Evolutionary conservation across 2,797 vertebrate genomes (phyloP), one percentile per base, ranked within the genome.

Genomic region (Micrastur ruficollis): DNA sequence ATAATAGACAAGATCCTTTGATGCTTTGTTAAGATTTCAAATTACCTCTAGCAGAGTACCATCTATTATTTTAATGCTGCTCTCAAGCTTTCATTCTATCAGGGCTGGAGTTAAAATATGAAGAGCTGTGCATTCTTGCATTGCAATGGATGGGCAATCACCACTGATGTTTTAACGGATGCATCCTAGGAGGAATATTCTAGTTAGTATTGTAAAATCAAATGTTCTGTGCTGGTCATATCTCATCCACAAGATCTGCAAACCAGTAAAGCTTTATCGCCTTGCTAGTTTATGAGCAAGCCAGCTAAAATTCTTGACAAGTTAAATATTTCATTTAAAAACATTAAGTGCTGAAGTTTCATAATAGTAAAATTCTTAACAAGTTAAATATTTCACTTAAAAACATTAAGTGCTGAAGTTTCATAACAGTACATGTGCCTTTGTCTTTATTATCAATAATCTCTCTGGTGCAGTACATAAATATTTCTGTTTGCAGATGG

Each of bases 1-100:
- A 12, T 90, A 87, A 90, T 44, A 90, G 74, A 61, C 61, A 50
- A 38, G 76, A 73, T 42, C 44, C 81, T 84, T 58, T 81, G 83
- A 75, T 92, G 62, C 80, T 96, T 95, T 94, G 94, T 92, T 81
- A 89, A 89, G 78, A 78, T 86, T 95, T 80, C 66, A n/a, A 89
- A 93, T 74, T 55, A 42, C 40, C 74, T 94, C 79, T 55, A 58
- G 89, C 85, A 53, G 32, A 93, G 70, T 15, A 5, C 83, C 62
- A 84, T 94, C 81, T 78, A 49, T 93, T 90, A 86, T 38, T 18
- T 26, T 61, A 91, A 83, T 40, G 13, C 47, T 63, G 11, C 65
- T 71, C 72, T 91, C 62, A 72, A 72, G 75, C 81, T 74, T 85
- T 55, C 71, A 38, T 70, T 83, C 72, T 46, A 66, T 85, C 81